Conservation (phyloP, 2,113 vertebrate genomes). For the Cinclus mexicanus region DNA sequence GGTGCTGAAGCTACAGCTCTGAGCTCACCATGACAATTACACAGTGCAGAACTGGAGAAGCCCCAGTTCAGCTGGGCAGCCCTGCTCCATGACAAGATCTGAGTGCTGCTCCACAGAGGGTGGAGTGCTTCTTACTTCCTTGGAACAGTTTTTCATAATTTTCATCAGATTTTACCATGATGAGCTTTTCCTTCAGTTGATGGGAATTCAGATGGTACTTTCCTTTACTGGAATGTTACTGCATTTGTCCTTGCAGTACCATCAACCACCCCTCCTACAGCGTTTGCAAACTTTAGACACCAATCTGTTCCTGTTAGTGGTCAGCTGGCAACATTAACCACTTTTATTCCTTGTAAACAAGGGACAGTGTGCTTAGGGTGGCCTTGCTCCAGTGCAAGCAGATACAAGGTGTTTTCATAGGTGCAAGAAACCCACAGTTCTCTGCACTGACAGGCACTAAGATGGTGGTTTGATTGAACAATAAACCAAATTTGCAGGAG, state of each 20-base stretch:
- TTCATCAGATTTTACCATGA: background rate
- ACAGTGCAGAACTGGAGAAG: background rate
- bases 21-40: background rate
- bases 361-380: background rate
- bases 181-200: background rate
- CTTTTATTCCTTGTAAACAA: background rate
- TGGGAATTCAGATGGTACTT: background rate
- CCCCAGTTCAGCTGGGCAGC: background rate
- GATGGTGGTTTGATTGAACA: background rate
- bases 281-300: background rate
- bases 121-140: background rate
- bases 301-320: background rate
- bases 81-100: background rate
- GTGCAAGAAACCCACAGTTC: background rate
- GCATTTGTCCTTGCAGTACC: background rate
- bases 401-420: background rate
- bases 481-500: background rate
- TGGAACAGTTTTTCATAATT: background rate
- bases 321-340: background rate
- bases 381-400: background rate
- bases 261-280: background rate
- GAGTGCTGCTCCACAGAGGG: fast-evolving
- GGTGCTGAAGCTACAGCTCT: background rate
- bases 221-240: background rate
- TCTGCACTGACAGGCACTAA: background rate